These are phyloP conservation scores for Lophius piscatorius DNA, from an alignment of 2,113 vertebrate species.

Conservation along the genomic window DNA sequence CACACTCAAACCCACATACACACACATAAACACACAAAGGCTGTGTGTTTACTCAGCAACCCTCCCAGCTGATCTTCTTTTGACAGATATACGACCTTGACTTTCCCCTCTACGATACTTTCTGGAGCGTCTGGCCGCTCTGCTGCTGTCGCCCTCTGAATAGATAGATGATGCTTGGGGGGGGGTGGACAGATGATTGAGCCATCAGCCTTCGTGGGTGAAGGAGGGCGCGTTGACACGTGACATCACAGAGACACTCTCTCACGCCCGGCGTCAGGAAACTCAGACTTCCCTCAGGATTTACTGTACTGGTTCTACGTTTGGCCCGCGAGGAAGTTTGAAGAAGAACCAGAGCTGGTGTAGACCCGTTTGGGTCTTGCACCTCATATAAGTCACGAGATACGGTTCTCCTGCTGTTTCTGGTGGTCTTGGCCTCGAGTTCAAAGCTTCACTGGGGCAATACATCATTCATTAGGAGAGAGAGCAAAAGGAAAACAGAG, in stretches of 20 bases:
- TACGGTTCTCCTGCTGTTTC: conserved; percentile 30
- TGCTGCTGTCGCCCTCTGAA: conserved; percentile 66
- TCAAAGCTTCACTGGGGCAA: conserved; percentile 37
- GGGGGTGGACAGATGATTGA: conserved; percentile 69
- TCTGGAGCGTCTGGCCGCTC: conserved; percentile 40
- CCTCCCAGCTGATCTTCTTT: conserved; percentile 37
- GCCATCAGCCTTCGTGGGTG: conserved; percentile 63
- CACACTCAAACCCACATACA: conserved; percentile 5
- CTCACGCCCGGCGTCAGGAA: conserved; percentile 16
- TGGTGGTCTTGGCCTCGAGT: conserved; percentile 51
- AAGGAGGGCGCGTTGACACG: conserved; percentile 43
- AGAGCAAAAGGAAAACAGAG: conserved; percentile 53
- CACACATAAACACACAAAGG: conserved; percentile 1
- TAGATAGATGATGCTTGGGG: conserved; percentile 64
- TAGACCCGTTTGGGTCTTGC: not conserved
- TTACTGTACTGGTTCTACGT: conserved; percentile 30
- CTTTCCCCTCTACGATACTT: conserved; percentile 59
- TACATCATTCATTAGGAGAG: conserved; percentile 45
- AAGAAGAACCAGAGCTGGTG: not conserved
- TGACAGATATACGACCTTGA: conserved; percentile 72
- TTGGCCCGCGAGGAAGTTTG: conserved; percentile 1
- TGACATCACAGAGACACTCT: conserved; percentile 51
- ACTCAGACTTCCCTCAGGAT: conserved; percentile 12
- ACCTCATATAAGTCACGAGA: conserved; percentile 10
- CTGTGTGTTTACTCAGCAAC: conserved; percentile 25